A percentile compares a stretch with the other conserved stretches of the same genome.
These are phyloP conservation scores for Rhabdomys pumilio DNA, from an alignment of 2,797 vertebrate species.

Conservation along the genomic window DNA sequence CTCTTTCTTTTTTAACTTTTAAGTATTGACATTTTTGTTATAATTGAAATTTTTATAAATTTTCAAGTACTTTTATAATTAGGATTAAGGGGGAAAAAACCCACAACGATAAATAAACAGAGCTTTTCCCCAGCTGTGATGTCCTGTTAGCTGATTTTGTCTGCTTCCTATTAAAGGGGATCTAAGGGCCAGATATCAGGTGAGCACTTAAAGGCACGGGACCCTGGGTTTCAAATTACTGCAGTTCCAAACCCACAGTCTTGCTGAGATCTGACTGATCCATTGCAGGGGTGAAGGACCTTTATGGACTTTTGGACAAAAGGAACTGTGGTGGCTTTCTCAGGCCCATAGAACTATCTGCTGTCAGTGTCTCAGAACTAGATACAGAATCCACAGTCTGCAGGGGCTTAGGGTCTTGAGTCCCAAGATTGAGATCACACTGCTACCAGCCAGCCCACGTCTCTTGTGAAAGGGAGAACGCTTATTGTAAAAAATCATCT, in stretches of 20 bases:
- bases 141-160: neutral
- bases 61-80: slow-evolving; percentile 4
- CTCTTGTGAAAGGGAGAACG: neutral
- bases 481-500: neutral
- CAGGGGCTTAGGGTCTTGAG: neutral
- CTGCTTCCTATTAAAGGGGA: neutral
- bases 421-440: neutral
- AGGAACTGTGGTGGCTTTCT: neutral
- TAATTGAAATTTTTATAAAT: slow-evolving; percentile 7
- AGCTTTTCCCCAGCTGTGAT: neutral
- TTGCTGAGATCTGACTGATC: neutral
- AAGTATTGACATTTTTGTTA: neutral
- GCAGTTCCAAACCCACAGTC: neutral
- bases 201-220: neutral
- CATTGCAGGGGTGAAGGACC: neutral
- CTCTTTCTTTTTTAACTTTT: neutral
- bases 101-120: neutral
- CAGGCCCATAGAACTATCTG: neutral
- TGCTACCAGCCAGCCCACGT: neutral
- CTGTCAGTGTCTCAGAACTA: neutral
- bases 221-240: neutral
- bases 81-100: neutral
- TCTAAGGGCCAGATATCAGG: neutral
- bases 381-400: neutral
- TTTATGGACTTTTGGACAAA: neutral